Percentiles rank a stretch among this genome's conserved stretches.
Evolutionary conservation across 2,888 invertebrate species (phyloP).

Genomic region (Drosophila colorata): DNA sequence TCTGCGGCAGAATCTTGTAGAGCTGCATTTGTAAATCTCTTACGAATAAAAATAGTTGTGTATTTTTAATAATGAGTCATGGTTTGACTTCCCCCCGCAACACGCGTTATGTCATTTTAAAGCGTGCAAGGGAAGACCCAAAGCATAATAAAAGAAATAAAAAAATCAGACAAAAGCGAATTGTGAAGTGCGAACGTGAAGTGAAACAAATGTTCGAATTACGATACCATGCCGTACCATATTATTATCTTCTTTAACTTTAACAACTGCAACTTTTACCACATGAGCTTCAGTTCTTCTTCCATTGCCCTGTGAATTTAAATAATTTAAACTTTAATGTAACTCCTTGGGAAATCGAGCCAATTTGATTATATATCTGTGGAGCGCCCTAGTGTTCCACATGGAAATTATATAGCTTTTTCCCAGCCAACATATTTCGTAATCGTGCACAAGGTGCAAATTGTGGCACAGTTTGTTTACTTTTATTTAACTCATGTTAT

Average conservation of each 20-base stretch:
- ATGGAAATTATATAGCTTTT: constrained; percentile 47
- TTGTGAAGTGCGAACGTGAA: constrained; percentile 44
- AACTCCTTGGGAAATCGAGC: constrained; percentile 69
- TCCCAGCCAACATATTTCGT: constrained; percentile 66
- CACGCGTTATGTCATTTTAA: constrained; percentile 25
- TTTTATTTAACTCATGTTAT: constrained; percentile 18
- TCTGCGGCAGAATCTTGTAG: constrained; percentile 8
- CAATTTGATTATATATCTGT: constrained; percentile 56
- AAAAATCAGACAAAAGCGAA: constrained; percentile 16
- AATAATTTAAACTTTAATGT: constrained; percentile 54
- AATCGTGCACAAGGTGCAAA: constrained; percentile 50
- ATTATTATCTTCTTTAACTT: constrained; percentile 37
- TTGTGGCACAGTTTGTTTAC: constrained; percentile 25
- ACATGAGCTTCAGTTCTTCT: constrained; percentile 12
- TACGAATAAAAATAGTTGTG: not conserved
- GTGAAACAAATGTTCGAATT: constrained; percentile 52
- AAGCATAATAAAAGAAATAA: constrained; percentile 6
- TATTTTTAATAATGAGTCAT: constrained; percentile 15
- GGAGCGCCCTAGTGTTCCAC: constrained; percentile 56
- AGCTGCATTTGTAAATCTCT: not conserved
- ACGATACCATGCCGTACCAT: constrained; percentile 30
- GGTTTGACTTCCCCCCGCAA: not conserved
- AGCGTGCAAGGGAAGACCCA: constrained; percentile 24
- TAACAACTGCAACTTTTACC: constrained; percentile 42
- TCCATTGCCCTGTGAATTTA: constrained; percentile 47